A percentile compares a stretch with the other conserved stretches of the same genome.
phyloP scores from a whole-genome alignment of 2,888 invertebrate species.

The Andrena marginata region DNA sequence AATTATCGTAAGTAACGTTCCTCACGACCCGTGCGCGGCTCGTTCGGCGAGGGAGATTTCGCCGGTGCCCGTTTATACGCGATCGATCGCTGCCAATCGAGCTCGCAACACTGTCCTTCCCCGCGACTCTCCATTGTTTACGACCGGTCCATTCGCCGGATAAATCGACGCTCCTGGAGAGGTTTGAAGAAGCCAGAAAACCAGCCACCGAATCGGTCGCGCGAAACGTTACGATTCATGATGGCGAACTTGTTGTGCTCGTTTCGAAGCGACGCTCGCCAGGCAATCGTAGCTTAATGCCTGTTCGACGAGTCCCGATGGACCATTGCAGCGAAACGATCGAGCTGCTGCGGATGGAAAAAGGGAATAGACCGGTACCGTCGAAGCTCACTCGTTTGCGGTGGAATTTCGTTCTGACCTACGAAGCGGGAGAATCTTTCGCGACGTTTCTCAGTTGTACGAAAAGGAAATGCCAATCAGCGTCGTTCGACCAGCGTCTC shows the following conservation, averaged over 20 bases:
- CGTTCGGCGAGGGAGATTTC: background rate
- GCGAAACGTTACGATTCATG: conserved; percentile 27
- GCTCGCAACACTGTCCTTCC: background rate
- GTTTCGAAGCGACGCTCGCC: conserved; percentile 13
- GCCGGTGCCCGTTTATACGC: background rate
- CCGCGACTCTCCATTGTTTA: background rate
- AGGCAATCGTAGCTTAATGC: conserved; percentile 40
- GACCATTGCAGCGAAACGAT: conserved; percentile 32
- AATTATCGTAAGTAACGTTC: conserved; percentile 38
- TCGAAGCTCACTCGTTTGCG: background rate
- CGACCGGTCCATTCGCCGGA: conserved; percentile 13
- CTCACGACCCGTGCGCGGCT: background rate
- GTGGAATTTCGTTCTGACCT: background rate
- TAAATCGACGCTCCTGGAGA: background rate
- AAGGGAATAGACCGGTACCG: background rate
- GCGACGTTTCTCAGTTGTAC: too few species aligned
- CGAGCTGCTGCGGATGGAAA: background rate
- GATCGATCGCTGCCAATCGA: background rate
- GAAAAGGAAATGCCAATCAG: background rate
- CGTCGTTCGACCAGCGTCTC: background rate
- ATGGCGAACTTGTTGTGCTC: conserved; percentile 18
- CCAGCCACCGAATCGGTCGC: conserved; percentile 1
- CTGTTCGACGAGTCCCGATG: conserved; percentile 42
- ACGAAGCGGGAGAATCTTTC: background rate
- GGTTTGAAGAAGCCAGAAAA: background rate